Percentiles rank a stretch among this genome's conserved stretches.
Evolutionary conservation across 2,797 vertebrate genomes (phyloP).

Genomic region (Luscinia luscinia): DNA sequence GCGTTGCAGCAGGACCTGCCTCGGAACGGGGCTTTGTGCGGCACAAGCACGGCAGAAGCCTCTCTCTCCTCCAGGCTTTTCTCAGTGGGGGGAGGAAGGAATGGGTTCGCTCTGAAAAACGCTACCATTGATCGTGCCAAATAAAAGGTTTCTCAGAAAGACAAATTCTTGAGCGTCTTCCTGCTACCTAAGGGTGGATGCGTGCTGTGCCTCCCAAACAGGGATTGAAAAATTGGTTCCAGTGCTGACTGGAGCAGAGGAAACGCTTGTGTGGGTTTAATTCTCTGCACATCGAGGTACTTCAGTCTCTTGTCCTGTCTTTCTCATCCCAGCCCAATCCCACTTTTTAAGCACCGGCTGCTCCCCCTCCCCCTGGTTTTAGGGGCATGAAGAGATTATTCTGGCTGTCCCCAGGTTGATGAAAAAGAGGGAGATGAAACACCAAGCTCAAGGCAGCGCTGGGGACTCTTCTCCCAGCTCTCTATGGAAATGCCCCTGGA

Average conservation of each 20-base stretch:
- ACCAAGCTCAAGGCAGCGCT: rapidly evolving
- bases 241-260: not conserved
- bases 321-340: not conserved
- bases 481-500: not conserved
- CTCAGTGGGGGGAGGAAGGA: conserved; percentile 47
- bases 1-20: not conserved
- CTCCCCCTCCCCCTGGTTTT: not conserved
- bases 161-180: conserved; percentile 34
- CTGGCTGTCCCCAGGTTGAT: not conserved
- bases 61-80: not conserved
- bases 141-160: conserved; percentile 67
- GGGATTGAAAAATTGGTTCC: not conserved
- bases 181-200: conserved; percentile 40
- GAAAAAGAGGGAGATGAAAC: not conserved
- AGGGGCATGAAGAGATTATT: not conserved
- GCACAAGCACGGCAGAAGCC: not conserved
- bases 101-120: not conserved
- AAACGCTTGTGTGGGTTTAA: not conserved
- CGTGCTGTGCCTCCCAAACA: conserved; percentile 12
- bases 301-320: not conserved
- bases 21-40: not conserved
- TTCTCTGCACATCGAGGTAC: not conserved
- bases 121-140: conserved; percentile 27
- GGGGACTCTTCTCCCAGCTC: not conserved
- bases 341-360: rapidly evolving